Evolutionary conservation across 2,888 invertebrate species (phyloP), one percentile per base, ranked within the genome.

Genomic region (Brenthis daphne): DNA sequence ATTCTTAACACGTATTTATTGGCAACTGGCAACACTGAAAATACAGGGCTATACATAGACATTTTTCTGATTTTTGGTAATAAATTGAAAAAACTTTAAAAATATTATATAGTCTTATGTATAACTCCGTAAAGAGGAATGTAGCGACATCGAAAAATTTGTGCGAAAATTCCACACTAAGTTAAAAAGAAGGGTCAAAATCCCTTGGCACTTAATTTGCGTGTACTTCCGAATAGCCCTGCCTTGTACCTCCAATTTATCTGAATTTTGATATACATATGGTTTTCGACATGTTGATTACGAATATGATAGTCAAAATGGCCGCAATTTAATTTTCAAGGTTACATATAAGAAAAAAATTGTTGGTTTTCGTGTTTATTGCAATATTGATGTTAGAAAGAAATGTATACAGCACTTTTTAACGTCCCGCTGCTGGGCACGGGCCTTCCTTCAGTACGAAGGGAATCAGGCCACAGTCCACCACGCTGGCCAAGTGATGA

Each of bases 121-220:
- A 20, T 56, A 67, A 43, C 56, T 67, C 54, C 43, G 54, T 58
- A 37, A 65, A 29, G 43, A 48, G 71, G 71, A 71, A 71, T 71
- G 71, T 71, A 60, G 69, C 66, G 56, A 71, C 64, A 69, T 64
- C 56, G 63, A 67, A 61, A 69, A 57, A 54, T 57, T 69, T 69
- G 72, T 69, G 72, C 69, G 67, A 63, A n/a, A 48, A 55, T 24
- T 55, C 13, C 24, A 69, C 57, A 65, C 12, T 60, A 61, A 54
- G 58, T 54, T 53, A 6, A 47, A 13, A 50, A 56, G 57, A 70
- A 64, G 64, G 64, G 55, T 57, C n/a, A 60, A 60, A 71, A 69
- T 68, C 61, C 72, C 73, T 71, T 73, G 71, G 73, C 73, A 73
- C 73, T 71, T 71, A 67, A 8, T 24, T 68, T 69, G 66, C 48